Evolutionary conservation across 2,113 vertebrate genomes (phyloP).

Genomic region (Podilymbus podiceps): DNA sequence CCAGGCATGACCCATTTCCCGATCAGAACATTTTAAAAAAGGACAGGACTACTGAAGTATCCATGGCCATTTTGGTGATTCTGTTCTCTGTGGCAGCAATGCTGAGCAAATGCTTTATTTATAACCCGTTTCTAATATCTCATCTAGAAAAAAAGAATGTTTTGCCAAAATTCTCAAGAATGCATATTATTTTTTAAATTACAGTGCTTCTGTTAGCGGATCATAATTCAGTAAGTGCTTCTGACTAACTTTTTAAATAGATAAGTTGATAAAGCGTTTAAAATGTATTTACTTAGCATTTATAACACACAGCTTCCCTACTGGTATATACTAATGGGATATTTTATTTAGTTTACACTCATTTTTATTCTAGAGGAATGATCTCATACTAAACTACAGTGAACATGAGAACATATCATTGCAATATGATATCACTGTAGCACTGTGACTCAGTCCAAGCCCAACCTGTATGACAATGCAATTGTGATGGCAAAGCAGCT

Average conservation of each 20-base stretch:
- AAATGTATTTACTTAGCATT: not conserved
- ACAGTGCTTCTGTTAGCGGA: not conserved
- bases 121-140: not conserved
- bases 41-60: not conserved
- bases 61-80: not conserved
- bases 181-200: not conserved
- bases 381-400: not conserved
- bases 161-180: not conserved
- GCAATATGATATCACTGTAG: not conserved
- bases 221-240: not conserved
- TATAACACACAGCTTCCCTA: not conserved
- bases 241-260: not conserved
- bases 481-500: not conserved
- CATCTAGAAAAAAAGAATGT: not conserved
- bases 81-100: not conserved
- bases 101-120: not conserved
- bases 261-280: not conserved
- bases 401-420: not conserved
- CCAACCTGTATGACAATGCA: not conserved
- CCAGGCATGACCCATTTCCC: not conserved
- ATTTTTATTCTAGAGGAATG: not conserved
- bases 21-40: not conserved
- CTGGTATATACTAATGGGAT: not conserved
- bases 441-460: not conserved
- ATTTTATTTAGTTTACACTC: not conserved